These are phyloP conservation scores for Pilophorus perplexus DNA, from an alignment of 2,888 invertebrate genomes.

Conservation along the genomic window DNA sequence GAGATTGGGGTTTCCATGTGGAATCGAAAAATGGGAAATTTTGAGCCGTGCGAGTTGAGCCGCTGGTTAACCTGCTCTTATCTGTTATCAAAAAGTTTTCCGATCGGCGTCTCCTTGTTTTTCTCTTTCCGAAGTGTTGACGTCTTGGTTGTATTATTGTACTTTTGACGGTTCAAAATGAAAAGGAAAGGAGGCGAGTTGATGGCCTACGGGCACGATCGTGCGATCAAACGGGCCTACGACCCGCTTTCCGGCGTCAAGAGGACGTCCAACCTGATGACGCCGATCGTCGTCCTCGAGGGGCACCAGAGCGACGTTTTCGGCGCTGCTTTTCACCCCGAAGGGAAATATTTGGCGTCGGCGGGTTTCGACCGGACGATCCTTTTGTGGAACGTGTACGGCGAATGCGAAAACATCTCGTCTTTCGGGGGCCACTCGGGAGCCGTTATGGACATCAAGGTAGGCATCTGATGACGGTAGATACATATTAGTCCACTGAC, in stretches of 20 bases:
- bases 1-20: too few relatives aligned
- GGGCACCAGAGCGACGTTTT: constrained; percentile 98
- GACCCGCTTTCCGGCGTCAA: constrained; percentile 50
- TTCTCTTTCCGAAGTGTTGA: too few relatives aligned
- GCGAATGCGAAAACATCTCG: constrained; percentile 95
- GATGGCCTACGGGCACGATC: constrained; percentile 43
- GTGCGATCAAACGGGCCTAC: constrained; percentile 46
- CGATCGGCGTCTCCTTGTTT: too few relatives aligned
- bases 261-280: constrained; percentile 83
- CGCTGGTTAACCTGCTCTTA: too few relatives aligned
- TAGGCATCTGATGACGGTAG: too few relatives aligned
- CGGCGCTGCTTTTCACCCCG: constrained; percentile 89
- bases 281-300: constrained; percentile 93
- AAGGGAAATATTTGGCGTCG: constrained; percentile 90
- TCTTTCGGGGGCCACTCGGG: constrained; percentile 93
- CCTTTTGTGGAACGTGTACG: constrained; percentile 93
- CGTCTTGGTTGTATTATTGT: too few relatives aligned
- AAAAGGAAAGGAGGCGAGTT: constrained; percentile 48
- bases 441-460: constrained; percentile 90
- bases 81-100: too few relatives aligned
- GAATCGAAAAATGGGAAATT: too few relatives aligned
- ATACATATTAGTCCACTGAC: too few relatives aligned
- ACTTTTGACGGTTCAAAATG: too few relatives aligned
- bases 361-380: constrained; percentile 81
- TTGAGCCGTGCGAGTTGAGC: too few relatives aligned